Base-by-base conservation (phyloP, 2,113 vertebrate genomes). In the Dipodomys spectabilis region DNA sequence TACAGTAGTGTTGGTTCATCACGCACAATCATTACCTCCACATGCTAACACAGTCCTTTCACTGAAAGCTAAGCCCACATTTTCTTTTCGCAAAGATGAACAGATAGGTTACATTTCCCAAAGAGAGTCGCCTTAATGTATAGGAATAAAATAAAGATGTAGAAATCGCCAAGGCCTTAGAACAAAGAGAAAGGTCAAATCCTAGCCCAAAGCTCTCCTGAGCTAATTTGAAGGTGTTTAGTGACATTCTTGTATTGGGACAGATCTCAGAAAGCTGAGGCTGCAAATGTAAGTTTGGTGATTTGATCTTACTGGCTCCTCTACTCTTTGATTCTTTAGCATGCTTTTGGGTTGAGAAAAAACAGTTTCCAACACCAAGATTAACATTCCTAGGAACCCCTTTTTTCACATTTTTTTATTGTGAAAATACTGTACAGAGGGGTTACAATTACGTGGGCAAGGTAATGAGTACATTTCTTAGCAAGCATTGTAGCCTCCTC, bases 301-400 rank as follows among this genome's bases (percentile, higher is more conserved):
- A 8, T 82, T 94, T 92, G 69, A 44, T 84, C 45, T 86, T 32
- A 71, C 11, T 65, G 62, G 83, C 25, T 82, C 9, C 44, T 84
- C n/a, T 15, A 88, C 25, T 74, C 22, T 87, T 88, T n/a, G 19
- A 65, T 39, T 18, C 20, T 64, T 1, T 81, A 32, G 44, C 45
- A 60, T 67, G 2, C 27, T 85, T 19, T 60, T 35, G 72, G 5
- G 22, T 57, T 88, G 64, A 92, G 69, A 39, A 12, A 78, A 78
- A 94, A 72, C 69, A 67, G 0, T 81, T 71, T 93, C 27, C 53
- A 94, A 91, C 28, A 92, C 45, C 68, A 80, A 32, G 73, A 83
- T 57, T 86, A 27, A 45, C 79, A 23, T 45, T 92, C 73, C 45
- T 6, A 79, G 9, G 10, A 16, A 25, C 25, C 16, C 79, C 6